Evolutionary conservation across 2,113 vertebrate species (phyloP), one percentile per base, ranked within the genome.

Genomic region (Tamias sibiricus): DNA sequence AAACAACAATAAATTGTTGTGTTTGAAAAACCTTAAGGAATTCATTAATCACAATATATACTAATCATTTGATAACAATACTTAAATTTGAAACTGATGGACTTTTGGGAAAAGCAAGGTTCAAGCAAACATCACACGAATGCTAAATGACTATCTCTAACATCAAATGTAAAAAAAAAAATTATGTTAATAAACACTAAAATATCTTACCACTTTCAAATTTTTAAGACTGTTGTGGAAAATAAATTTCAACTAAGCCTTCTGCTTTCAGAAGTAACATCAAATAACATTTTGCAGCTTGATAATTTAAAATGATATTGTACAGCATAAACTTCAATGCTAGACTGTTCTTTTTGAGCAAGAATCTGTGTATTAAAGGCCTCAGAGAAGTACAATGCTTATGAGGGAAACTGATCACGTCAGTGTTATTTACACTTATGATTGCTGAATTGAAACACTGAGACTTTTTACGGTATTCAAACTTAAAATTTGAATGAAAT

Each of bases 341-440:
- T 94, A 80, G 16, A 77, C 54, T 84, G 11, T 87, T 96, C 75
- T 87, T 24, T 83, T 96, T 96, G 59, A 96, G 69, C 13, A 89
- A 54, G 69, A 88, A 95, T 90, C 68, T 96, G 84, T 90, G 37
- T 90, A 68, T 77, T 66, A 95, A 92, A 94, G 37, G 52, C 37
- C 76, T 52, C 49, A 86, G 57, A 96, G 96, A 95, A 59, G 52
- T 79, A 81, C 44, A 95, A 57, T 90, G 72, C 95, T 75, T 54
- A 20, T 52, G 62, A 96, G 49, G 54, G 54, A 30, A 97, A 62
- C 52, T 96, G 95, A 96, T 24, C 87, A 52, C 52, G 84, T 94
- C 95, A 75, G 37, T 91, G 71, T 95, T 95, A 94, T 84, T 97
- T 96, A 94, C 32, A 98, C 89, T 91, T 57, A 80, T 16, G 35